A percentile compares a stretch with the other conserved stretches of the same genome.
These are phyloP conservation scores for Psix sp. DNA, from an alignment of 1,140 invertebrate species.

Conservation along the genomic window DNA sequence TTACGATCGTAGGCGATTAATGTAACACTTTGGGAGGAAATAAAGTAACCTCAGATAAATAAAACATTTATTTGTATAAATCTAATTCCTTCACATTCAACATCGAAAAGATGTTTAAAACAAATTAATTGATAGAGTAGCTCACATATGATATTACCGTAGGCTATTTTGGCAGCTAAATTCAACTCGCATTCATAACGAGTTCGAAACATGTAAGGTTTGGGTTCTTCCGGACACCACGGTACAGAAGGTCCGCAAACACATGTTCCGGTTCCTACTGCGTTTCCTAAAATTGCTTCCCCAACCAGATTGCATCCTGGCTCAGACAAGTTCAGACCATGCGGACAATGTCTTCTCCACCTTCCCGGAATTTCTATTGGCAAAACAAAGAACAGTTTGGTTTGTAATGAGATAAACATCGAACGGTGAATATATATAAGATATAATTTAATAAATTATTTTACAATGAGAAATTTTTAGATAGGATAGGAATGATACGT, in stretches of 20 bases:
- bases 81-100: too few relatives aligned
- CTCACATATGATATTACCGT: slow-evolving; percentile 65
- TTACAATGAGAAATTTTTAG: too few relatives aligned
- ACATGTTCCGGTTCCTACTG: slow-evolving; percentile 65
- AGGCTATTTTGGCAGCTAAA: slow-evolving; percentile 72
- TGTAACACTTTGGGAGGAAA: too few relatives aligned
- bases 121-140: too few relatives aligned
- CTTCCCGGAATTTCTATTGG: slow-evolving; percentile 72
- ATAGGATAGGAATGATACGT: too few relatives aligned
- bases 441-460: too few relatives aligned
- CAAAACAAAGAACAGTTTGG: slow-evolving; percentile 13
- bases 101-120: too few relatives aligned
- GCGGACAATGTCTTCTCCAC: slow-evolving; percentile 71
- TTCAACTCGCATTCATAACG: slow-evolving; percentile 73
- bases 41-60: too few relatives aligned
- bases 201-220: slow-evolving; percentile 70
- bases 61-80: too few relatives aligned
- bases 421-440: too few relatives aligned
- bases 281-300: slow-evolving; percentile 62
- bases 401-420: too few relatives aligned
- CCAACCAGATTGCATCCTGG: slow-evolving; percentile 72
- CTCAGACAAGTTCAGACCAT: slow-evolving; percentile 66
- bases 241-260: slow-evolving; percentile 72
- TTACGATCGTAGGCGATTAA: too few relatives aligned
- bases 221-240: slow-evolving; percentile 72